Conservation (phyloP, 2,797 vertebrate species). For the Merluccius polli region DNA sequence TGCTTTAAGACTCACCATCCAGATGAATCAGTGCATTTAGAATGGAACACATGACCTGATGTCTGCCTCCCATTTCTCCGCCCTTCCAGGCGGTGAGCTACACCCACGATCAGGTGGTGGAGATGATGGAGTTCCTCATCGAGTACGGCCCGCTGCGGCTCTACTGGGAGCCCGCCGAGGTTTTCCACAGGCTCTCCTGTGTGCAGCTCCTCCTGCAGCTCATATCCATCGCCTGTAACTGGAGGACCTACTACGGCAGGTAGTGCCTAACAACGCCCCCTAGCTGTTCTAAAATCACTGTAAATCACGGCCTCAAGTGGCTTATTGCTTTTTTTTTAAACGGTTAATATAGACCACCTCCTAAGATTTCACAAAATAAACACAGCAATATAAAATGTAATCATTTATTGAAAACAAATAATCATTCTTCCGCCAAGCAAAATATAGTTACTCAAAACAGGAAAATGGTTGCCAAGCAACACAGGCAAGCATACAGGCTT, state of each 20-base stretch:
- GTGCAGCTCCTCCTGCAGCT: constrained; percentile 96
- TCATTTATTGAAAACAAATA: too few species aligned
- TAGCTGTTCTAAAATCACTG: neutral
- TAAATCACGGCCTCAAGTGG: too few species aligned
- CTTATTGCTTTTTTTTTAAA: too few species aligned
- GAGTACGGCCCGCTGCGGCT: constrained; percentile 91
- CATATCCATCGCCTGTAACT: constrained; percentile 96
- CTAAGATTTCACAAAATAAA: too few species aligned
- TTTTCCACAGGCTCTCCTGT: constrained; percentile 95
- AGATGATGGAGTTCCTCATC: constrained; percentile 99
- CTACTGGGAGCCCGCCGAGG: constrained; percentile 97
- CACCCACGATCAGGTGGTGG: constrained; percentile 95
- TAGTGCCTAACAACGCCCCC: constrained; percentile 41
- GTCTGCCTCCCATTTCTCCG: neutral
- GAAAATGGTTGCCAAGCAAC: too few species aligned
- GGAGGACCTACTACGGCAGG: constrained; percentile 99
- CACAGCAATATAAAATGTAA: too few species aligned
- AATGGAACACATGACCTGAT: neutral
- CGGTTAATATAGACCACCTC: too few species aligned
- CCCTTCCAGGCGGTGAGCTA: constrained; percentile 87
- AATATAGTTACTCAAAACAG: too few species aligned
- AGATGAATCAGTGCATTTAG: neutral
- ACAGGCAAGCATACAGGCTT: too few species aligned
- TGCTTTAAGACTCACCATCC: neutral
- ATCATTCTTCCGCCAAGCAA: too few species aligned